phyloP scores from a whole-genome alignment of 2,797 vertebrate genomes.

The Poeciliopsis paucimaculata region DNA sequence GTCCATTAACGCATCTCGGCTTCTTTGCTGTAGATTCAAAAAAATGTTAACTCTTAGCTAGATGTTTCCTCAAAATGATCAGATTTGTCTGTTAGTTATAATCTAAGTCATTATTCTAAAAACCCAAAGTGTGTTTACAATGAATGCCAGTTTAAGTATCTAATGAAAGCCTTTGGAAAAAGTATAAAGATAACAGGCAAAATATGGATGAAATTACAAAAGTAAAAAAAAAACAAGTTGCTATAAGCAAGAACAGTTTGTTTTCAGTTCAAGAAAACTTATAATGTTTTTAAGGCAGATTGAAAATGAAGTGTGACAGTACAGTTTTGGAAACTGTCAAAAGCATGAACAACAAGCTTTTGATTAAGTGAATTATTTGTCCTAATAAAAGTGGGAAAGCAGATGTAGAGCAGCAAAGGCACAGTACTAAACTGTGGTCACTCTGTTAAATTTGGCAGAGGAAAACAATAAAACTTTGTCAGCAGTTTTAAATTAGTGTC shows the following conservation, averaged over 20 bases:
- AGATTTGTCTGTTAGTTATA: neutral
- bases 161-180: neutral
- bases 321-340: slow-evolving; percentile 26
- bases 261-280: slow-evolving; percentile 23
- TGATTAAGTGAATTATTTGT: slow-evolving; percentile 20
- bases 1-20: neutral
- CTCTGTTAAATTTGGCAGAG: neutral
- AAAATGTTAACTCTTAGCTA: neutral
- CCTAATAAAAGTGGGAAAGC: slow-evolving; percentile 31
- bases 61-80: neutral
- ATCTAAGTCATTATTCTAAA: neutral
- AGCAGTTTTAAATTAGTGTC: slow-evolving; percentile 26
- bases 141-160: neutral
- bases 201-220: slow-evolving; percentile 12
- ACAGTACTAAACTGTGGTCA: slow-evolving; percentile 28
- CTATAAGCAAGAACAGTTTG: slow-evolving; percentile 6
- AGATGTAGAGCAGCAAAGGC: slow-evolving; percentile 45
- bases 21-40: neutral
- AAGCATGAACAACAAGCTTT: slow-evolving; percentile 28
- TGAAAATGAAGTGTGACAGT: slow-evolving; percentile 32
- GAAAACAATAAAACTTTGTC: slow-evolving; percentile 14
- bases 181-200: neutral
- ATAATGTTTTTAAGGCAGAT: neutral
- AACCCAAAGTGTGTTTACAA: neutral
- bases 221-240: slow-evolving; percentile 4